Base-by-base conservation (phyloP, 2,888 invertebrate genomes). In the Noctua janthina region DNA sequence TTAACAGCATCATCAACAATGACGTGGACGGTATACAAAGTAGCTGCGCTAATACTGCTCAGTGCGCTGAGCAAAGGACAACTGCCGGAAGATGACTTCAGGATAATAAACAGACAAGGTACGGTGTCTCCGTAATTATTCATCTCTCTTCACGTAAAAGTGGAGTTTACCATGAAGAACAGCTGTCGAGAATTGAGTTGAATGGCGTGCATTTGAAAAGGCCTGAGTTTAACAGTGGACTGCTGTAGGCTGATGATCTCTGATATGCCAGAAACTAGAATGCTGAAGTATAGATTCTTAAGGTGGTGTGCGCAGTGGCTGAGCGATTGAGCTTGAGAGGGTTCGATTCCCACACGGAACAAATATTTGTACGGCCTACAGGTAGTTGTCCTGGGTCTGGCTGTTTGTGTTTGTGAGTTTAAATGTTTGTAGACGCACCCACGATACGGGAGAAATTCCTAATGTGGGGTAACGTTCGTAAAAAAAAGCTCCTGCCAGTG, bases 41-140 rank as follows among this genome's bases (percentile, higher is more conserved):
- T 96, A 49, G 94, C 94, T 10, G 92, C 93, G 1, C 87, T 96
- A 64, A 91, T 96, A 78, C 90, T 96, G 29, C 93, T 96, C 78
- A 92, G 94, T 82, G 91, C 95, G 1, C 91, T 96, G 71, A 94
- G 94, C 87, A 96, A 95, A 82, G 96, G 96, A 81, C 93, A 95
- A 77, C 89, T 96, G 49, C 96, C 96, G 0, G 96, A 97, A 91
- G 96, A 97, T 89, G 96, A 97, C 90, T 97, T 96, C 90, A 96
- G 97, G 96, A 97, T 97, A 96, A 95, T 97, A 87, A 95, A 95
- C 79, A 94, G 94, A 93, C 94, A 96, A 94, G 97, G 97, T 68
- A 68, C 10, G n/a, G 8, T 46, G 8, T 46, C 46, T 15, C 8
- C 4, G 39, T 15, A 11, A 43, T 43, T 67, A n/a, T 67, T 23